Percentiles rank a stretch among this genome's conserved stretches.
These are phyloP conservation scores for Onychostoma macrolepis DNA, from an alignment of 2,113 vertebrate genomes.

Conservation along the genomic window DNA sequence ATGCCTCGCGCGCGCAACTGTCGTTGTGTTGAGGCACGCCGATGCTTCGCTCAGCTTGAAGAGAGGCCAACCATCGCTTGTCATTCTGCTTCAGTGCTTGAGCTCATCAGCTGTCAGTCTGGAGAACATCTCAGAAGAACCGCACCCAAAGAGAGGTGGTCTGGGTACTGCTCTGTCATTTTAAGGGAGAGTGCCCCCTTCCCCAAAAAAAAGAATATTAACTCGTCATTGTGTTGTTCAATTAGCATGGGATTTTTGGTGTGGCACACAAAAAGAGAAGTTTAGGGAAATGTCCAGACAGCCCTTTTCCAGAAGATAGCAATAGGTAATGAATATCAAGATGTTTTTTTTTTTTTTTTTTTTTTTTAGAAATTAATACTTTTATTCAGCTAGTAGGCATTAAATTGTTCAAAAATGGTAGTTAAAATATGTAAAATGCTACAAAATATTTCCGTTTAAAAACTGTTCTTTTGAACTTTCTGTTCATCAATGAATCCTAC, in stretches of 20 bases:
- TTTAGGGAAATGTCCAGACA: neutral
- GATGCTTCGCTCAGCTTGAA: constrained; percentile 39
- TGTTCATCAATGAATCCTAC: neutral
- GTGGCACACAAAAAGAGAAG: neutral
- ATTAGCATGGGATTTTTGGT: neutral
- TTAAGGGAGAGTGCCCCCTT: neutral
- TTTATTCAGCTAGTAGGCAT: neutral
- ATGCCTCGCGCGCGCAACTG: neutral
- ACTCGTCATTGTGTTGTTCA: neutral
- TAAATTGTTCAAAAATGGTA: neutral
- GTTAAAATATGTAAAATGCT: neutral
- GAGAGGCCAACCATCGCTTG: constrained; percentile 2
- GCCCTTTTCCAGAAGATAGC: neutral
- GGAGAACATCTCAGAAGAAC: constrained; percentile 22
- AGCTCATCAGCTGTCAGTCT: constrained; percentile 23
- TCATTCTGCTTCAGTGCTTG: constrained; percentile 33
- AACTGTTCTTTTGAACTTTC: neutral
- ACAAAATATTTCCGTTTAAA: neutral
- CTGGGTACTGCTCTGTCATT: neutral
- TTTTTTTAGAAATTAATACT: neutral
- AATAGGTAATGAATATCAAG: neutral
- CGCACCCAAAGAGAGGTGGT: constrained; percentile 16
- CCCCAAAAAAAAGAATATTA: neutral
- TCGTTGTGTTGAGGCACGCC: constrained; percentile 58
- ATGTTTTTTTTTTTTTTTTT: neutral